Conservation (phyloP, 1,140 invertebrate genomes). For the Euborellia annulipes region DNA sequence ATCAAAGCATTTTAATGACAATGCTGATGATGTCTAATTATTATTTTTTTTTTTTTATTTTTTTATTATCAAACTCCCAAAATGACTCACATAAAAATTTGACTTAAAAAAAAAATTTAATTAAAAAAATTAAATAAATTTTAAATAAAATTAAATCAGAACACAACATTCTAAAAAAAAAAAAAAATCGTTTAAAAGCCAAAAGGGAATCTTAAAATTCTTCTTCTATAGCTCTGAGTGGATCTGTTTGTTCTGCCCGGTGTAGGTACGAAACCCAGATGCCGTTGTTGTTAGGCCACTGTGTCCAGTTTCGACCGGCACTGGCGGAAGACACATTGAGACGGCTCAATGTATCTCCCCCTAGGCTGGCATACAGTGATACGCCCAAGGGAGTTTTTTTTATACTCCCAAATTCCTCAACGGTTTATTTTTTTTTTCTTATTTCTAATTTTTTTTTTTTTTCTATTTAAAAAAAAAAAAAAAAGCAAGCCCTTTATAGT, state of each 20-base stretch:
- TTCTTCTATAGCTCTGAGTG: conserved; percentile 8
- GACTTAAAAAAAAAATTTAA: conserved; percentile 1
- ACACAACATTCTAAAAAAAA: no score
- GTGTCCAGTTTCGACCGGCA: conserved; percentile 5
- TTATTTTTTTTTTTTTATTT: no score
- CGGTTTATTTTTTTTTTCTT: no score
- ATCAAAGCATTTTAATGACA: no score
- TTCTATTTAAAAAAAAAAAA: no score
- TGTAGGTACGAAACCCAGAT: conserved; percentile 14
- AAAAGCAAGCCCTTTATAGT: no score
- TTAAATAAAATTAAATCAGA: neutral
- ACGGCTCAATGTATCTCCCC: conserved; percentile 2
- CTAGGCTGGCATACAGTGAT: conserved; percentile 4
- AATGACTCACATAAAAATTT: neutral
- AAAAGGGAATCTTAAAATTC: conserved; percentile 15
- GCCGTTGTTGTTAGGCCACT: conserved; percentile 15
- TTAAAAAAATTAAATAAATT: neutral
- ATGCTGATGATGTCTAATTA: no score
- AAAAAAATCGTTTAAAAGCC: neutral
- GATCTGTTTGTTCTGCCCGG: conserved; percentile 9
- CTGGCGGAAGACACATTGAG: conserved; percentile 12
- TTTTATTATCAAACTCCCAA: no score
- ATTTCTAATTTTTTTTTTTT: no score
- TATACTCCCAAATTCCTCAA: no score
- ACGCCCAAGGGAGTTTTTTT: neutral